phyloP scores from a whole-genome alignment of 2,113 vertebrate genomes.

The Rhizomys pruinosus region DNA sequence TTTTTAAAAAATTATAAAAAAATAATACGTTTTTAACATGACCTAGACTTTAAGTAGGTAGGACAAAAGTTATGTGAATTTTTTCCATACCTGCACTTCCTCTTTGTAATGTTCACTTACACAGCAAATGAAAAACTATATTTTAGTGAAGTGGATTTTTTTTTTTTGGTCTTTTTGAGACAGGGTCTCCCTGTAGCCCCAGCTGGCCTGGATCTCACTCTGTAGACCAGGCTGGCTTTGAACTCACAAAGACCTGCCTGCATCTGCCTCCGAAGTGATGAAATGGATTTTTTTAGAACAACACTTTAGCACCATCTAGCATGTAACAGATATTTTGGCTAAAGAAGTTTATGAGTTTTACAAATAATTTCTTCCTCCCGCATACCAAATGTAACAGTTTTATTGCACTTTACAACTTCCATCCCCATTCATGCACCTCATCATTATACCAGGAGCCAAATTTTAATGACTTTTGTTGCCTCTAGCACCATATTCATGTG shows the following conservation, averaged over 20 bases:
- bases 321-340: conserved; percentile 81
- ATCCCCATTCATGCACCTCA: conserved; percentile 63
- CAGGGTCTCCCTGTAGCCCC: too few relatives aligned
- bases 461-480: conserved; percentile 77
- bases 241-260: too few relatives aligned
- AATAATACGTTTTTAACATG: background rate
- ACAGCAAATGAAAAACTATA: conserved; percentile 52
- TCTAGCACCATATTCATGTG: conserved; percentile 70
- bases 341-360: conserved; percentile 80
- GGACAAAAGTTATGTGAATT: background rate
- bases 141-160: background rate
- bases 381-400: conserved; percentile 81
- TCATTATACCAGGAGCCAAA: conserved; percentile 77
- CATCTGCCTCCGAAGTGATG: too few relatives aligned
- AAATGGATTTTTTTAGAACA: conserved; percentile 19
- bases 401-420: conserved; percentile 79
- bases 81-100: conserved; percentile 9
- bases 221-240: too few relatives aligned
- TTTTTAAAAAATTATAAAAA: too few relatives aligned
- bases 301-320: conserved; percentile 76
- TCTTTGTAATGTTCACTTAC: conserved; percentile 61
- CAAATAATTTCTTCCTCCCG: conserved; percentile 78
- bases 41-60: conserved; percentile 36
- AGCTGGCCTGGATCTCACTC: too few relatives aligned
- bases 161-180: too few relatives aligned